Percentiles rank a stretch among this genome's conserved stretches.
Conservation (phyloP, 2,888 invertebrate species). For the Lithosia quadra region DNA sequence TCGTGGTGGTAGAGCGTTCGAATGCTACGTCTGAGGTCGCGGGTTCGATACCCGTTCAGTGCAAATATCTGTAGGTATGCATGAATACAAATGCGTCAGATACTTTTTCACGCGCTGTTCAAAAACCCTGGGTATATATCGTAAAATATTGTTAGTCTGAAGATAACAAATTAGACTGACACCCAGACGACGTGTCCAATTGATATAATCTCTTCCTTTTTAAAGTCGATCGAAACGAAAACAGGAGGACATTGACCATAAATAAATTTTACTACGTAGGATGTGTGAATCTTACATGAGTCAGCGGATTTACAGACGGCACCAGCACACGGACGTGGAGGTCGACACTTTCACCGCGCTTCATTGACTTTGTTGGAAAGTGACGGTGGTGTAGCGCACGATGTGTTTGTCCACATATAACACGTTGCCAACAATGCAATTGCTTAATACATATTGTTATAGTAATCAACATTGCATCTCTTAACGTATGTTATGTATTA, state of each 20-base stretch:
- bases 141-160: neutral
- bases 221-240: neutral
- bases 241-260: neutral
- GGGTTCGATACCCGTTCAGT: neutral
- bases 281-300: slow-evolving; percentile 60
- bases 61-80: neutral
- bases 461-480: slow-evolving; percentile 43
- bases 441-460: slow-evolving; percentile 56
- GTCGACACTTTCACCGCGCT: slow-evolving; percentile 85
- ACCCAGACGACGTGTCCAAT: no score
- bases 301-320: slow-evolving; percentile 78
- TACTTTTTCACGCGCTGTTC: neutral
- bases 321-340: slow-evolving; percentile 78
- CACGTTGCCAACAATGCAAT: slow-evolving; percentile 54
- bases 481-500: slow-evolving; percentile 36
- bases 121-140: neutral
- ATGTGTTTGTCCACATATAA: slow-evolving; percentile 59
- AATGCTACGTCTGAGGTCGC: neutral
- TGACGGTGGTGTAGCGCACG: slow-evolving; percentile 77
- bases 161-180: no score
- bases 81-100: neutral
- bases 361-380: slow-evolving; percentile 85
- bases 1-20: neutral
- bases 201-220: no score
- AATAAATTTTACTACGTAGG: slow-evolving; percentile 14